Evolutionary conservation across 2,113 vertebrate species (phyloP), one percentile per base, ranked within the genome.

Genomic region (Atrichornis clamosus): DNA sequence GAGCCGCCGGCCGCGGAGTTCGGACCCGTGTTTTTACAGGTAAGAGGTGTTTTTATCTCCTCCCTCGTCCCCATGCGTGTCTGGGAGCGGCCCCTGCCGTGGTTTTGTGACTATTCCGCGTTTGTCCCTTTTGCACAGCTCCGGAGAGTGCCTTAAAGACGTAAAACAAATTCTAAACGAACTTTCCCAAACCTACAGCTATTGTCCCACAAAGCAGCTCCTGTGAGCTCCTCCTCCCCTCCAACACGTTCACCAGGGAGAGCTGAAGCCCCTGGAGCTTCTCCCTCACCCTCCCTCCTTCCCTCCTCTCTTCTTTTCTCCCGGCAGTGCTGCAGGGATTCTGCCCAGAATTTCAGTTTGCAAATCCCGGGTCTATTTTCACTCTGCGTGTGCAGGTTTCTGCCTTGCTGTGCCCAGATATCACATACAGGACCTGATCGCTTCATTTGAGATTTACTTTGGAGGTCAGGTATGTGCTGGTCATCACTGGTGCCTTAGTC

Each of bases 241-340:
- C 65, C 28, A 14, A 4, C 5, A 9, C 0, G 12, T n/a, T 39
- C 68, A 2, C n/a, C 37, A 4, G 30, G 7, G 16, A 32, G 13
- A 37, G 3, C 32, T 5, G 24, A 37, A 42, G 68, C 8, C 3
- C 39, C 58, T 4, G 42, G n/a, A 52, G 23, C 39, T 55, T 37
- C 53, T 6, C 3, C 7, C 39, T 44, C 16, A 0, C 14, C 7
- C 26, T 53, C 24, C 9, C 26, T 56, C 7, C 2, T 5, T 44
- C 7, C 2, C 6, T 44, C 44, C 63, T 1, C 1, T 41, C 15
- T 49, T 56, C 42, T 73, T 35, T 27, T 5, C 4, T 64, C 64
- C 52, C 4, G 13, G 15, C 27, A 8, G 44, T 1, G 0, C 44
- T 80, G 32, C 18, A 18, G 35, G 6, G 35, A 1, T 14, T 37